Base-by-base conservation (phyloP, 1,140 invertebrate genomes). In the Mamestra configurata region DNA sequence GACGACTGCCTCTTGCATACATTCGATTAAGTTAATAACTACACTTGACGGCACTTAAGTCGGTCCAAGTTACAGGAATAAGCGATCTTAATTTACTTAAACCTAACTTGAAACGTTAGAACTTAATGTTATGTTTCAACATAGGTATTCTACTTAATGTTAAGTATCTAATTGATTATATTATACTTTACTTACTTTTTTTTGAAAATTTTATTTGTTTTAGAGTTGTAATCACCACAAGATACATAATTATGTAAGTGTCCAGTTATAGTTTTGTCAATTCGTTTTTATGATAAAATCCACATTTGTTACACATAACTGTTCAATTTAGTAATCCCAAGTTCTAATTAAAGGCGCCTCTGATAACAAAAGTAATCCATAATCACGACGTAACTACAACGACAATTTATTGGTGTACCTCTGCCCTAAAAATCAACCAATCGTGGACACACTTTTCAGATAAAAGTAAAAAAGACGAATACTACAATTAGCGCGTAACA, bases 1-100 rank as follows among this genome's bases (percentile, higher is more conserved):
- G 70, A 80, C 71, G 71, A 80, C 79, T 31, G 49, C 80, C 73
- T 83, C 85, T 80, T 85, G 81, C 85, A 85, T 83, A 82, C 79
- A 72, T 80, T 78, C 59, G 72, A 57, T 73, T 73, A 57, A 83
- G 71, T 84, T 83, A 79, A 86, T 85, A 81, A 80, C 43, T 72
- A 66, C 79, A 80, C 81, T 84, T 86, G 84, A 80, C 73, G 46
- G 61, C 71, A 77, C 10, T n/a, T 31, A 8, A 20, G 46, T 79
- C 18, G 59, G 75, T 68, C 6, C 43, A 79, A 82, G 68, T 79
- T n/a, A 84, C 35, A 59, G 71, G 66, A 31, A 22, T 27, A 59
- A 70, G 70, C 61, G 70, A 57, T 20, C 31, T 1, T 4, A 10
- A 10, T 37, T n/a, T 18, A 61, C 13, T 61, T 15, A 10, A 2